Percentiles rank a stretch among this genome's conserved stretches.
phyloP scores from a whole-genome alignment of 2,888 invertebrate genomes.

The Parasteatoda lunata region DNA sequence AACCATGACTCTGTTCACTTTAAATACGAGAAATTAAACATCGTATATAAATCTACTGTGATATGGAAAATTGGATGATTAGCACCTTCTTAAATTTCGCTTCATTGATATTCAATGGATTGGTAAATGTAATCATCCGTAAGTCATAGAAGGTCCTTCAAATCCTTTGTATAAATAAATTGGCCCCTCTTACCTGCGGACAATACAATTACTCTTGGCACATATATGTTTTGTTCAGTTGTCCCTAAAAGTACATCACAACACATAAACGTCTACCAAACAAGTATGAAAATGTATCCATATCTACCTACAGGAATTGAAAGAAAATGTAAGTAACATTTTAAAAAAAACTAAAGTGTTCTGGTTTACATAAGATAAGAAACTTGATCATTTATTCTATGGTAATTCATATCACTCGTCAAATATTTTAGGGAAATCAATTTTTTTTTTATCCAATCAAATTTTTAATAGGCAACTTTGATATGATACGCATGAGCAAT shows the following conservation, averaged over 20 bases:
- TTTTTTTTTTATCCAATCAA: too few species aligned
- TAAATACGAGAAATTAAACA: constrained; percentile 14
- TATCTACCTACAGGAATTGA: too few species aligned
- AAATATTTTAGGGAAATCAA: too few species aligned
- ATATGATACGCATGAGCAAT: too few species aligned
- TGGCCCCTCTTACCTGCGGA: constrained; percentile 31
- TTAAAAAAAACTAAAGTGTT: too few species aligned
- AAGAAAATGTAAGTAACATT: too few species aligned
- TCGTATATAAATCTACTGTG: constrained; percentile 37
- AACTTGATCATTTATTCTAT: too few species aligned
- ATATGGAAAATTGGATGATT: constrained; percentile 61
- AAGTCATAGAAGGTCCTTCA: constrained; percentile 32
- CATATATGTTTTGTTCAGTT: constrained; percentile 66
- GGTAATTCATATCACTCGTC: too few species aligned
- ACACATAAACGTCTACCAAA: constrained; percentile 26
- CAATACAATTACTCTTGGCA: constrained; percentile 62
- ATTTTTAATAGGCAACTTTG: too few species aligned
- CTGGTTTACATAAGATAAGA: too few species aligned
- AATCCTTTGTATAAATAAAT: background rate
- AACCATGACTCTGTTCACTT: constrained; percentile 27
- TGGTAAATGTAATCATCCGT: constrained; percentile 61
- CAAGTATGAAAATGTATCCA: background rate
- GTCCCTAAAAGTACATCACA: background rate
- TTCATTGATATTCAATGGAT: constrained; percentile 49
- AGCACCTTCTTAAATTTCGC: constrained; percentile 57